Conservation (phyloP, 2,113 vertebrate genomes). For the cattle (Bos taurus) region ARS-UCD2.0 NC_037330.1:62188001-62188500, state of each 20-base stretch:
- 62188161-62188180: neutral
- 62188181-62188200: neutral
- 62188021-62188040: neutral
- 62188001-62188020: neutral
- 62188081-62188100: neutral
- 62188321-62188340: neutral
- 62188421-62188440: neutral
- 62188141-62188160: neutral
- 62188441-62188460: neutral
- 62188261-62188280: neutral
- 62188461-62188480: neutral
- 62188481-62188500: neutral
- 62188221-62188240: neutral
- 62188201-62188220: neutral
- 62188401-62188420: constrained; percentile 1
- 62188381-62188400: neutral
- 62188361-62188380: neutral
- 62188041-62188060: neutral
- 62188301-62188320: neutral
- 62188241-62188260: neutral
- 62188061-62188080: neutral
- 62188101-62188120: neutral
- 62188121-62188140: neutral
- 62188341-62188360: neutral
- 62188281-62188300: neutral